phyloP scores from a whole-genome alignment of 1,140 invertebrate genomes.

The Diprion similis region DNA sequence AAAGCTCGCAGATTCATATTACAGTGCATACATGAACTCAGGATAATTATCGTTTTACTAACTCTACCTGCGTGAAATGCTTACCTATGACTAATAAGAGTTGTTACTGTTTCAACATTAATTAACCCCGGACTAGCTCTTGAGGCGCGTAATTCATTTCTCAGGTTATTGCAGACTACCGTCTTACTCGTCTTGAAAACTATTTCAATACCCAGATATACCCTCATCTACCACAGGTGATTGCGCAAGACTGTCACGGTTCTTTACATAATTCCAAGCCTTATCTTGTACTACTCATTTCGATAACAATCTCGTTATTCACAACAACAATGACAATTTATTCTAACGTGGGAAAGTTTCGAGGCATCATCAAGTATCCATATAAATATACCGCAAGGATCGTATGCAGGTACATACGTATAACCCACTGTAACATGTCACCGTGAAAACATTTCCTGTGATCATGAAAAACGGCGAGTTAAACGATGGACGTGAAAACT shows the following conservation, averaged over 20 bases:
- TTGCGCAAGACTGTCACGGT: background rate
- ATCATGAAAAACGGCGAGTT: too few relatives aligned
- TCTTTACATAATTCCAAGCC: background rate
- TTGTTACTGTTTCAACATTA: background rate
- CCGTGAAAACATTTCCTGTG: too few relatives aligned
- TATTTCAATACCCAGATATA: background rate
- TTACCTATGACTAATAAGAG: background rate
- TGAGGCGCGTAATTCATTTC: background rate
- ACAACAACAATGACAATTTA: too few relatives aligned
- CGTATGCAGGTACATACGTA: too few relatives aligned
- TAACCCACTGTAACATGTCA: too few relatives aligned
- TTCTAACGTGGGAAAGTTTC: too few relatives aligned
- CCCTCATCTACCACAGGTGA: background rate
- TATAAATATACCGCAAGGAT: too few relatives aligned
- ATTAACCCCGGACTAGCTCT: background rate
- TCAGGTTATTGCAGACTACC: background rate
- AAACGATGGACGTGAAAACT: too few relatives aligned
- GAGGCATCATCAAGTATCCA: too few relatives aligned
- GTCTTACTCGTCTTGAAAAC: background rate
- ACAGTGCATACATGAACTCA: background rate
- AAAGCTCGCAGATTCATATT: background rate
- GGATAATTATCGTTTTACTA: background rate
- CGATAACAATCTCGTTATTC: too few relatives aligned
- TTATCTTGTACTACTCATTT: too few relatives aligned
- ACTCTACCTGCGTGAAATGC: background rate